These are phyloP conservation scores for Myotis yumanensis DNA, from an alignment of 2,113 vertebrate species.

Conservation along the genomic window DNA sequence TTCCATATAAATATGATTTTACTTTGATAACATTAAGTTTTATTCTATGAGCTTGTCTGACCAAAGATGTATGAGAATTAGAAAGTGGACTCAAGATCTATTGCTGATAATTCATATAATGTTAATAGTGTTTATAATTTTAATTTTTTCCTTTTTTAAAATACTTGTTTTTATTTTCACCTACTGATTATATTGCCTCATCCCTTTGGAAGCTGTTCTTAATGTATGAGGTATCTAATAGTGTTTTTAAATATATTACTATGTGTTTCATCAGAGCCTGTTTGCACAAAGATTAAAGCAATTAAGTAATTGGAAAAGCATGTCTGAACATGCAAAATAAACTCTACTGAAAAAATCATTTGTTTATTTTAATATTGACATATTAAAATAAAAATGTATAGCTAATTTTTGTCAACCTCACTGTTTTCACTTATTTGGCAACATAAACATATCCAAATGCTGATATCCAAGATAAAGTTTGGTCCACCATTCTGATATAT, in stretches of 20 bases:
- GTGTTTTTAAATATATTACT: slow-evolving; percentile 13
- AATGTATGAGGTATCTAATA: slow-evolving; percentile 8
- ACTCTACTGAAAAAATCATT: neutral
- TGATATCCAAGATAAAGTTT: neutral
- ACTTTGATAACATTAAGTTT: neutral
- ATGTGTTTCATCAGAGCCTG: neutral
- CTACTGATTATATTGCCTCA: neutral
- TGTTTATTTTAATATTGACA: slow-evolving; percentile 20
- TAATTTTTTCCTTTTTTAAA: neutral
- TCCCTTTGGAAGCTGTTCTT: neutral
- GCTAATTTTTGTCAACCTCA: neutral
- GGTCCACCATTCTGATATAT: neutral
- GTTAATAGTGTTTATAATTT: neutral
- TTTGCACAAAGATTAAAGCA: slow-evolving; percentile 34
- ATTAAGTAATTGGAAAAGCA: slow-evolving; percentile 11
- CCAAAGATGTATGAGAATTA: neutral
- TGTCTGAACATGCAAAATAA: neutral
- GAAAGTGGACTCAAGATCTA: neutral
- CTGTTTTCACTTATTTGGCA: neutral
- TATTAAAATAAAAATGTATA: neutral
- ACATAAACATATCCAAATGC: neutral
- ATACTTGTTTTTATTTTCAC: neutral
- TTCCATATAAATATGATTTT: neutral
- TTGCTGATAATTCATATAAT: neutral
- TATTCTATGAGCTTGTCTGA: neutral